These are phyloP conservation scores for Acromyrmex charruanus DNA, from an alignment of 1,140 invertebrate species.

Conservation along the genomic window DNA sequence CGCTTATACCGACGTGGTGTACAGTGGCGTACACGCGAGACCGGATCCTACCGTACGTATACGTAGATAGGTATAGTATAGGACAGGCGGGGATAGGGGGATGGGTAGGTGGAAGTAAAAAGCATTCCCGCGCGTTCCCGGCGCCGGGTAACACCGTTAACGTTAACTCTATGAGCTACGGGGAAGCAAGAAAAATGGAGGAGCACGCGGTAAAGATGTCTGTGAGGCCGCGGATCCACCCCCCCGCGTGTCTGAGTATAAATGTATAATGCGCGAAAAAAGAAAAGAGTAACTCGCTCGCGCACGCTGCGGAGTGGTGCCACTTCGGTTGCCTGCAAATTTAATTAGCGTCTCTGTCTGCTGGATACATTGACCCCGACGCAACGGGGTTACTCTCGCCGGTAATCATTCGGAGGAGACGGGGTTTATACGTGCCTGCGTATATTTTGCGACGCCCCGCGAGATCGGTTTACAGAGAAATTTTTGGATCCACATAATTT, in stretches of 20 bases:
- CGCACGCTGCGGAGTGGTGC: not conserved
- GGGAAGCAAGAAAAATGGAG: slow-evolving; percentile 51
- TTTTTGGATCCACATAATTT: slow-evolving; percentile 27
- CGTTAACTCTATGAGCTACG: slow-evolving; percentile 62
- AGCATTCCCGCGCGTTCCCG: slow-evolving; percentile 67
- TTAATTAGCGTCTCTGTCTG: slow-evolving; percentile 45
- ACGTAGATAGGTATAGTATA: slow-evolving; percentile 43
- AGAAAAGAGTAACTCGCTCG: not conserved
- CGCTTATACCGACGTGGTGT: slow-evolving; percentile 56
- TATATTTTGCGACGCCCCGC: slow-evolving; percentile 13
- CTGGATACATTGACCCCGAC: slow-evolving; percentile 25
- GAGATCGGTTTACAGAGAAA: slow-evolving; percentile 11
- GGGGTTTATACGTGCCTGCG: too few species aligned
- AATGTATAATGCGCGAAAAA: slow-evolving; percentile 55
- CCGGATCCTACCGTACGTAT: slow-evolving; percentile 58
- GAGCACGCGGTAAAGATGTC: slow-evolving; percentile 36
- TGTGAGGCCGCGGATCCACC: slow-evolving; percentile 4
- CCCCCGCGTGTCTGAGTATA: slow-evolving; percentile 14
- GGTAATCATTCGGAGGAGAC: slow-evolving; percentile 19
- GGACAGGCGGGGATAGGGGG: not conserved
- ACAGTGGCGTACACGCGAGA: slow-evolving; percentile 67
- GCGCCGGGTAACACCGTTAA: slow-evolving; percentile 72
- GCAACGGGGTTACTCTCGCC: slow-evolving; percentile 7
- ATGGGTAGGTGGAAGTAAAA: slow-evolving; percentile 55
- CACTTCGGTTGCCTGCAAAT: slow-evolving; percentile 51